Conservation (phyloP, 2,888 invertebrate genomes). For the Isoperla grammatica region DNA sequence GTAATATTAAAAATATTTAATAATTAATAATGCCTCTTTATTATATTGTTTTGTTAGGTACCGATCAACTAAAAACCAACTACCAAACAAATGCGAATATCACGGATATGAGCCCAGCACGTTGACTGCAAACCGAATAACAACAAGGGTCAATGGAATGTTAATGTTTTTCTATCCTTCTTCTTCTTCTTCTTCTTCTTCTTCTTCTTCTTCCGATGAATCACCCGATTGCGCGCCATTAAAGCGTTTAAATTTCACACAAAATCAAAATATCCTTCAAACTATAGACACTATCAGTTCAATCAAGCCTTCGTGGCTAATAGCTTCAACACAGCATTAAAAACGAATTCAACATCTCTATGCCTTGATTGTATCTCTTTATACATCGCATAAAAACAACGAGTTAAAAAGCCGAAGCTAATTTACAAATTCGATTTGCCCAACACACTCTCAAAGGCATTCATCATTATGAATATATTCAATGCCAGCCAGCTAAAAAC, state of each 20-base stretch:
- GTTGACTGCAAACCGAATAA: not conserved
- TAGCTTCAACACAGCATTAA: not conserved
- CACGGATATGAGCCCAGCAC: too few species aligned
- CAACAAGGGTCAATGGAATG: not conserved
- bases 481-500: not conserved
- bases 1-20: too few species aligned
- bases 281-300: not conserved
- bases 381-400: conserved; percentile 5
- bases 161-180: not conserved
- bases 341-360: not conserved
- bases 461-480: not conserved
- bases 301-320: not conserved
- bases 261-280: not conserved
- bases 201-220: too few species aligned
- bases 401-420: conserved; percentile 18
- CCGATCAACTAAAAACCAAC: too few species aligned
- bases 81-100: too few species aligned
- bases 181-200: too few species aligned
- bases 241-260: not conserved
- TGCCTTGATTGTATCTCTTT: not conserved
- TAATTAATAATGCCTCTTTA: too few species aligned
- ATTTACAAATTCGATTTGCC: conserved; percentile 23
- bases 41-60: too few species aligned
- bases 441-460: conserved; percentile 1
- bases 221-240: not conserved